These are phyloP conservation scores for Xenopus tropicalis DNA, from an alignment of 2,113 vertebrate species.

Conservation along the genomic window DNA sequence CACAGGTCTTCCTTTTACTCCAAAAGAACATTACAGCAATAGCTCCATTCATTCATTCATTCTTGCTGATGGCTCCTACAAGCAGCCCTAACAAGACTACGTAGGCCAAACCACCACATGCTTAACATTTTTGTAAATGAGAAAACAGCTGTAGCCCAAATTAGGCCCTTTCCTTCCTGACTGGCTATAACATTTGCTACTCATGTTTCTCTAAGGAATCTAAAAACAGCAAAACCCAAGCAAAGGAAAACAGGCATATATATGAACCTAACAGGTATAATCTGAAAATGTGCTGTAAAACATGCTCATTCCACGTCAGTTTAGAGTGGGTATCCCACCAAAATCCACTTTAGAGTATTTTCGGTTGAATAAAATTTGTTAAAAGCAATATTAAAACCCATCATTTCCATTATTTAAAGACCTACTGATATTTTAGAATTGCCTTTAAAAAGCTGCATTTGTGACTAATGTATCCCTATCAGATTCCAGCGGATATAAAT, in stretches of 20 bases:
- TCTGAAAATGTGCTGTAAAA: not conserved
- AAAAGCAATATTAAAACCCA: too few species aligned
- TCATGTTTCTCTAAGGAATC: slow-evolving; percentile 12
- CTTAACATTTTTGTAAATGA: slow-evolving; percentile 36
- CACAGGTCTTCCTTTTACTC: slow-evolving; percentile 22
- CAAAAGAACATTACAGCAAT: slow-evolving; percentile 21
- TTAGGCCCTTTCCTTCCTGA: slow-evolving; percentile 34
- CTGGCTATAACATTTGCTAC: slow-evolving; percentile 16
- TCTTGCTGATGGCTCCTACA: slow-evolving; percentile 19
- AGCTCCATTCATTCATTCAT: slow-evolving; percentile 30
- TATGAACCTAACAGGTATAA: not conserved
- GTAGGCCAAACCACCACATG: slow-evolving; percentile 12
- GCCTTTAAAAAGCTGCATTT: too few species aligned
- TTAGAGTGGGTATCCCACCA: too few species aligned
- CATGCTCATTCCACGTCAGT: too few species aligned
- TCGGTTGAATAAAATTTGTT: too few species aligned
- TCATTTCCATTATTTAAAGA: too few species aligned
- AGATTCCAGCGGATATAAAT: too few species aligned
- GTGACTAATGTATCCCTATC: too few species aligned
- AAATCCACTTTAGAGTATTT: too few species aligned
- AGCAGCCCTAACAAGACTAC: slow-evolving; percentile 33
- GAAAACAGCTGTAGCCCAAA: slow-evolving; percentile 38
- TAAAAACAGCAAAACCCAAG: not conserved
- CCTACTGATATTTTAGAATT: too few species aligned
- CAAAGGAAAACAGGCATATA: slow-evolving; percentile 16